These are phyloP conservation scores for Coleophora deauratella DNA, from an alignment of 2,888 invertebrate species.

Conservation along the genomic window DNA sequence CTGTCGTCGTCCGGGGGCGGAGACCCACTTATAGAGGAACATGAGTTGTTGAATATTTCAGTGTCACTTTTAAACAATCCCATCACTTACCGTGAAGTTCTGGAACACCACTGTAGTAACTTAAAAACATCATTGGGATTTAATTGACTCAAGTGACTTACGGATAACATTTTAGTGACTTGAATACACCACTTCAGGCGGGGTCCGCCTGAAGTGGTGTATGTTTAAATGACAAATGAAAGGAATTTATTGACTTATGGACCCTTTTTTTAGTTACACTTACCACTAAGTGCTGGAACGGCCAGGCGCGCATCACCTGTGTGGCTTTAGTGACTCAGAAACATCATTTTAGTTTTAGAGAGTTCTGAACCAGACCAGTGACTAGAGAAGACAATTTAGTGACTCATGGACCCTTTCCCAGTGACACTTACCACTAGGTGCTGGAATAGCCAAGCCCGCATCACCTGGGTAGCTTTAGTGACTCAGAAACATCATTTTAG, in stretches of 20 bases:
- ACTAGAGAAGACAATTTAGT: no score
- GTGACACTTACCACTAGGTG: slow-evolving; percentile 12
- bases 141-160: no score
- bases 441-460: slow-evolving; percentile 9
- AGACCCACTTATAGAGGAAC: slow-evolving; percentile 69
- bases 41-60: slow-evolving; percentile 47
- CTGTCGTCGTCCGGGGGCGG: slow-evolving; percentile 65
- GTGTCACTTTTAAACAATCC: no score
- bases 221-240: no score
- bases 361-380: no score
- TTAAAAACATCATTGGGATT: slow-evolving; percentile 94
- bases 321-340: slow-evolving; percentile 97
- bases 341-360: slow-evolving; percentile 76
- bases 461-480: not conserved
- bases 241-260: no score
- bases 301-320: slow-evolving; percentile 96
- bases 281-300: slow-evolving; percentile 96
- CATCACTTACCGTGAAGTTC: slow-evolving; percentile 87
- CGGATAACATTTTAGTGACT: slow-evolving; percentile 97
- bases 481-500: not conserved
- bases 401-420: no score
- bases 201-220: no score
- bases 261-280: slow-evolving; percentile 41
- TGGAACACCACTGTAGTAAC: slow-evolving; percentile 98
- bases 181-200: no score